Conservation (phyloP, 2,797 vertebrate genomes). For the Discoglossus pictus region DNA sequence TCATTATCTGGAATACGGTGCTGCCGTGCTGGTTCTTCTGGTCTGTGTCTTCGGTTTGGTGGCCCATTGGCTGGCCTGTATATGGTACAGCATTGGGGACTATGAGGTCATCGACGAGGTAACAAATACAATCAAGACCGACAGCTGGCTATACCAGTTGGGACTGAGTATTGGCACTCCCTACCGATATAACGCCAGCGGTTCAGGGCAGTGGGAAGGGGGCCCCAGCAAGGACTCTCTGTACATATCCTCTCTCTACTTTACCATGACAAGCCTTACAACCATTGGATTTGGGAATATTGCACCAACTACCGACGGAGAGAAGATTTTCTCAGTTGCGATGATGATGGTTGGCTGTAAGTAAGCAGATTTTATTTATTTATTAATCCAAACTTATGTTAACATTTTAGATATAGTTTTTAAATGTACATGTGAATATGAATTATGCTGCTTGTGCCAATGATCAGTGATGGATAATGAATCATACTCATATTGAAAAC, state of each 20-base stretch:
- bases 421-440: too few species aligned
- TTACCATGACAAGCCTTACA: slow-evolving; percentile 98
- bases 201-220: slow-evolving; percentile 89
- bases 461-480: too few species aligned
- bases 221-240: slow-evolving; percentile 92
- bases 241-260: slow-evolving; percentile 95
- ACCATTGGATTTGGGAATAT: slow-evolving; percentile 98
- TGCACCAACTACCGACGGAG: slow-evolving; percentile 89
- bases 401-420: too few species aligned
- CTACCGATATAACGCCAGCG: slow-evolving; percentile 89
- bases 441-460: too few species aligned
- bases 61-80: slow-evolving; percentile 96
- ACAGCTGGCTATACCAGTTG: slow-evolving; percentile 94
- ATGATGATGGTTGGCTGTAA: slow-evolving; percentile 99
- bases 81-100: slow-evolving; percentile 97
- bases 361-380: slow-evolving; percentile 64
- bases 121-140: slow-evolving; percentile 90
- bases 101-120: slow-evolving; percentile 92
- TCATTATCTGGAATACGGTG: slow-evolving; percentile 94
- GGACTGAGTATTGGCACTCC: slow-evolving; percentile 88
- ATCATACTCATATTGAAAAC: too few species aligned
- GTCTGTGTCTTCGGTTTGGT: slow-evolving; percentile 94
- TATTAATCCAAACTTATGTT: too few species aligned
- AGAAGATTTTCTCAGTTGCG: slow-evolving; percentile 97
- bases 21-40: slow-evolving; percentile 89